Evolutionary conservation across 2,888 invertebrate species (phyloP), one percentile per base, ranked within the genome.

Genomic region (Hetaerina titia): DNA sequence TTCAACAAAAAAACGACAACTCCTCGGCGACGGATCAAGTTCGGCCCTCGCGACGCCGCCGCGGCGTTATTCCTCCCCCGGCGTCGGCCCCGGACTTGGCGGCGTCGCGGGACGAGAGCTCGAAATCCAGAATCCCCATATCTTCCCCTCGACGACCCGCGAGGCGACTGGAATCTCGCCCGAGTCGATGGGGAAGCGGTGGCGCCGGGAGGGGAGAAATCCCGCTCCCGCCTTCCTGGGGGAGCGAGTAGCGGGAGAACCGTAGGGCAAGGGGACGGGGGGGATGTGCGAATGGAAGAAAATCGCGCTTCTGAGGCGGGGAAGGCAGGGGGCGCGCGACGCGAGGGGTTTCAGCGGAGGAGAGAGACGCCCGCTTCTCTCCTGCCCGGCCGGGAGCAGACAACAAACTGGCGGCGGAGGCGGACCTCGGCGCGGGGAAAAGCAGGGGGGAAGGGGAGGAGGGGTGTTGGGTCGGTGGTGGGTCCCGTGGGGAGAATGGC

Each of bases 331-430:
- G 11, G 22, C 81, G 81, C 22, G 15, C 11, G 22, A 81, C 6
- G 31, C n/a, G n/a, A 31, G 81, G 13, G 25, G 25, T 81, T 81
- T 31, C 81, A 25, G 31, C 31, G 81, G 81, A 81, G 81, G 25
- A 15, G 81, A 45, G 31, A 9, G 81, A 5, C 58, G 90, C 19
- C 19, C 81, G 13, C 31, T 81, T 45, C 92, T 45, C 92, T 64
- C 92, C 92, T 9, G 92, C 64, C 31, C 64, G 64, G 92, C 81
- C 81, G 15, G 92, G 57, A 92, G 92, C 64, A 56, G 56, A 69
- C 45, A 64, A 92, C 92, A 92, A 64, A 92, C 92, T 92, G 92
- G n/a, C 19, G 5, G 63, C 58, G 63, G 63, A 60, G 60, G 60
- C 90, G 90, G 63, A 11, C 31, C 17, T 2, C 63, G 17, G 31